These are phyloP conservation scores for Sclerurus mexicanus DNA, from an alignment of 2,113 vertebrate species.

Conservation along the genomic window DNA sequence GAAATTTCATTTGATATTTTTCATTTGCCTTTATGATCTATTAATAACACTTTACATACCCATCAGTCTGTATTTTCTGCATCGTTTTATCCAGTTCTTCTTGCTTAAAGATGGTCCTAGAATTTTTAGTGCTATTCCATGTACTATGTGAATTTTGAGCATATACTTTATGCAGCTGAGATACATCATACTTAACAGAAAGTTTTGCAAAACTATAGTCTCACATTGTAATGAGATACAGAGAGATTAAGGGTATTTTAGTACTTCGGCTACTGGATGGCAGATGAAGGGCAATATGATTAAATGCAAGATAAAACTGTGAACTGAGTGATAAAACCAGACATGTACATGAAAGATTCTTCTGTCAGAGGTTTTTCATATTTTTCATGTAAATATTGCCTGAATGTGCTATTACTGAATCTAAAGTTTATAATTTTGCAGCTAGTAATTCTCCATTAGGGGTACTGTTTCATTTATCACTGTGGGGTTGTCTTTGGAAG, in stretches of 20 bases:
- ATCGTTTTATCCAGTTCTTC: not conserved
- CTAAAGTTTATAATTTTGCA: constrained; percentile 27
- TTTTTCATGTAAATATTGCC: constrained; percentile 57
- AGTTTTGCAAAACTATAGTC: constrained; percentile 34
- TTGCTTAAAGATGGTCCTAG: not conserved
- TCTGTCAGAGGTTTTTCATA: constrained; percentile 41
- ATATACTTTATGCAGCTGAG: constrained; percentile 13
- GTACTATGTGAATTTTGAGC: not conserved
- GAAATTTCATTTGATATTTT: constrained; percentile 27
- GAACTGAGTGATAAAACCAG: constrained; percentile 53
- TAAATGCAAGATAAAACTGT: constrained; percentile 57
- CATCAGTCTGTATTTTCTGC: constrained; percentile 22
- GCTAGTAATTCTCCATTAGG: not conserved
- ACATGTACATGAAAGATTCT: constrained; percentile 46
- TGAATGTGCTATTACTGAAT: constrained; percentile 12
- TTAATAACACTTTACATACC: constrained; percentile 22
- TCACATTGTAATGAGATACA: constrained; percentile 42
- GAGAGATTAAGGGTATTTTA: constrained; percentile 51
- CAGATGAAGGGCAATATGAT: constrained; percentile 62
- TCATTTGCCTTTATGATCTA: constrained; percentile 29
- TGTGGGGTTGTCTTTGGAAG: not conserved
- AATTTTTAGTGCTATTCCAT: constrained; percentile 38
- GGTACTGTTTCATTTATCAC: constrained; percentile 5
- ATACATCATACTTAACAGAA: constrained; percentile 45
- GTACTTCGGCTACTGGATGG: constrained; percentile 45